phyloP scores from a whole-genome alignment of 2,797 vertebrate species.

The Bryconaethiops microstoma region DNA sequence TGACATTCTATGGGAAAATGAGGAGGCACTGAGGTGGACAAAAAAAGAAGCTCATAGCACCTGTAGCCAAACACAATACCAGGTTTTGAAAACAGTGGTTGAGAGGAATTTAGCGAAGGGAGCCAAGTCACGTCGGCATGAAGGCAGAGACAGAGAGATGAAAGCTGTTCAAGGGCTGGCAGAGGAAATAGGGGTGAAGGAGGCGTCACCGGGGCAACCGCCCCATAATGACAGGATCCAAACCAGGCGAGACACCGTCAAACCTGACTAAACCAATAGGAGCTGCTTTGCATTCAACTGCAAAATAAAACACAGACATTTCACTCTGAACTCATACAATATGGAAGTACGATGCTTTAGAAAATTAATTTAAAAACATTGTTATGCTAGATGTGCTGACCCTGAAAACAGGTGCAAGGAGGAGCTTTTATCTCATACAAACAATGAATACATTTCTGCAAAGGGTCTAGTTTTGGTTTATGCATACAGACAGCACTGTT shows the following conservation, averaged over 20 bases:
- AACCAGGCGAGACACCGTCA: constrained; percentile 72
- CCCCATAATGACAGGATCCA: constrained; percentile 75
- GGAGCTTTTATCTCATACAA: background rate
- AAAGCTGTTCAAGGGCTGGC: constrained; percentile 66
- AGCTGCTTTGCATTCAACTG: constrained; percentile 49
- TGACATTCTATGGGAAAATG: constrained; percentile 75
- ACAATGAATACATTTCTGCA: constrained; percentile 10
- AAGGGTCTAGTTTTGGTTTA: background rate
- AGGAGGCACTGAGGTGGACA: constrained; percentile 54
- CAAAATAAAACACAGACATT: background rate
- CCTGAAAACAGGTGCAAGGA: background rate
- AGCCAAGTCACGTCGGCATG: constrained; percentile 79
- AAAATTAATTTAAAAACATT: background rate
- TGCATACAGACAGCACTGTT: background rate
- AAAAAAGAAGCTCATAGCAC: constrained; percentile 70
- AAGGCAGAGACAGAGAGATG: constrained; percentile 71
- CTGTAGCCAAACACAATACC: constrained; percentile 79
- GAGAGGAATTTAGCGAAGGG: constrained; percentile 75
- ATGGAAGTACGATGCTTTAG: background rate
- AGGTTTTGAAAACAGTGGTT: constrained; percentile 71
- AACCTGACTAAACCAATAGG: constrained; percentile 59
- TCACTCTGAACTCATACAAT: too few species aligned
- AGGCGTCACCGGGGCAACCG: constrained; percentile 71
- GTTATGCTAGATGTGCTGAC: background rate
- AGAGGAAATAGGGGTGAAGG: constrained; percentile 77